phyloP scores from a whole-genome alignment of 92 coral and sea anemone species.

The Metridium senile region DNA sequence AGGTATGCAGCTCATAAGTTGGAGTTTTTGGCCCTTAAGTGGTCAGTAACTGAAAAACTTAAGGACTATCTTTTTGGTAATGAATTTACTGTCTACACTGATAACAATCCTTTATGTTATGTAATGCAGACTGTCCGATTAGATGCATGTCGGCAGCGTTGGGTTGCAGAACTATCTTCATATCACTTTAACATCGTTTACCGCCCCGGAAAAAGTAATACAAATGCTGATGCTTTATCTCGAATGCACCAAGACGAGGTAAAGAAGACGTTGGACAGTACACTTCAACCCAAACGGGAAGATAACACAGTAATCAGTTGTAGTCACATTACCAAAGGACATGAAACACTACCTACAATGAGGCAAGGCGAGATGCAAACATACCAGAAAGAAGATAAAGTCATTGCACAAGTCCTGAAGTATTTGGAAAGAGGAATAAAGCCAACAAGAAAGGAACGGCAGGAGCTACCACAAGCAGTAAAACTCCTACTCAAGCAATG shows the following conservation, averaged over 20 bases:
- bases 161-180: slow-evolving; percentile 42
- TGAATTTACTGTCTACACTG: slow-evolving; percentile 49
- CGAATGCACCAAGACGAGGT: slow-evolving; percentile 10
- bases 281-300: too few relatives aligned
- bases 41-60: slow-evolving; percentile 43
- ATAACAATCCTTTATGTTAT: slow-evolving; percentile 51
- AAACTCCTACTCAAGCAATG: slow-evolving; percentile 4
- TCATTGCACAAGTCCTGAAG: not conserved
- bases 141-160: slow-evolving; percentile 41
- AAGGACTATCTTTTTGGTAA: slow-evolving; percentile 38
- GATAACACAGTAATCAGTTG: too few relatives aligned
- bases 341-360: slow-evolving; percentile 14
- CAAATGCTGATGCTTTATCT: slow-evolving; percentile 56
- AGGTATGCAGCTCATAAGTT: slow-evolving; percentile 37
- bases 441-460: slow-evolving; percentile 1
- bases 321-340: slow-evolving; percentile 6
- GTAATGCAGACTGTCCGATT: slow-evolving; percentile 29
- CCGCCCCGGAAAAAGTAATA: slow-evolving; percentile 44
- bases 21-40: slow-evolving; percentile 51
- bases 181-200: slow-evolving; percentile 51
- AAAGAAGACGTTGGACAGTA: not conserved
- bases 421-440: not conserved
- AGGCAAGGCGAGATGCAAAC: slow-evolving; percentile 8
- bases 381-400: slow-evolving; percentile 9
- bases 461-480: not conserved